phyloP scores from a whole-genome alignment of 2,113 vertebrate genomes.

The Myrmecophaga tridactyla region DNA sequence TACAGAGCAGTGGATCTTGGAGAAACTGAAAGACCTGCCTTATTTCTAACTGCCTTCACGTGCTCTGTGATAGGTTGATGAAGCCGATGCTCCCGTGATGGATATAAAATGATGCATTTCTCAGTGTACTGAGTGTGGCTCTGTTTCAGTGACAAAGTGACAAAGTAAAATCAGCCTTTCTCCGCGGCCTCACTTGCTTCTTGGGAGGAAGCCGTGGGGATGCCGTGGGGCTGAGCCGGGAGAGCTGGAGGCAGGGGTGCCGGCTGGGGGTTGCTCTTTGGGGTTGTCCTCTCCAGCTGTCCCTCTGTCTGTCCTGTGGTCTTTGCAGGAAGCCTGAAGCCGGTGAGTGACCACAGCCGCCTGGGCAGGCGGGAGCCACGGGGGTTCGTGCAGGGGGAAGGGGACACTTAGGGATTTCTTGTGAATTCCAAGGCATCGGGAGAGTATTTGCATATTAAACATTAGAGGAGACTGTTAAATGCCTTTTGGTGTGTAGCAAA shows the following conservation, averaged over 20 bases:
- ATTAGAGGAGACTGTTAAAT: not conserved
- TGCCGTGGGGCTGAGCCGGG: no score
- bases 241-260: not conserved
- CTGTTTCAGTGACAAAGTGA: not conserved
- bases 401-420: not conserved
- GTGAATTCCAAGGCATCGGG: not conserved
- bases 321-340: not conserved
- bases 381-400: not conserved
- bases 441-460: not conserved
- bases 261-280: not conserved
- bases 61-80: not conserved
- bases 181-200: not conserved
- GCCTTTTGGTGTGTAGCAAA: not conserved
- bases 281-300: no score
- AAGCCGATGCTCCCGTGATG: not conserved
- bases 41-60: not conserved
- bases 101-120: not conserved
- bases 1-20: not conserved
- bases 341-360: no score
- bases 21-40: not conserved
- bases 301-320: not conserved
- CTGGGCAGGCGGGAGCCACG: not conserved
- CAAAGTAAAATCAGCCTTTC: not conserved
- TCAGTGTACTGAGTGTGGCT: not conserved
- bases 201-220: not conserved